Conservation (phyloP, 2,888 invertebrate species). For the Homarus gammarus region DNA sequence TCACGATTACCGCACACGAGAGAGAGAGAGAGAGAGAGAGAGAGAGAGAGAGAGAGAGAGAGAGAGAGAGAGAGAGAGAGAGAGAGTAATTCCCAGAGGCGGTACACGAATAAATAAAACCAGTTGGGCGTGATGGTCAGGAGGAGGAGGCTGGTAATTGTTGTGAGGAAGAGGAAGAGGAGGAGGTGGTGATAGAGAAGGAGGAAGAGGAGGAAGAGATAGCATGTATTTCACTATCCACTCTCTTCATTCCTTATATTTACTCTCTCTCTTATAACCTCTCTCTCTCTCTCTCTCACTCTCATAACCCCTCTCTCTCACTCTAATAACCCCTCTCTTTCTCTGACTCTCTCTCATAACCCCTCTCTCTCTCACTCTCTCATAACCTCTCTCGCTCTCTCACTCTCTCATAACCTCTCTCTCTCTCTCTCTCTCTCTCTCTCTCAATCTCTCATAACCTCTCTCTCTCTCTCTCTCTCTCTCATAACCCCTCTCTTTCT, state of each 20-base stretch:
- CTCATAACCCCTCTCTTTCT: too few species aligned
- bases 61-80: background rate
- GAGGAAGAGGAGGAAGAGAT: background rate
- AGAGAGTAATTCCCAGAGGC: background rate
- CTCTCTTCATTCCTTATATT: background rate
- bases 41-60: background rate
- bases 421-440: background rate
- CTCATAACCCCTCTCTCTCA: slow-evolving; percentile 14
- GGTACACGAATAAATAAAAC: background rate
- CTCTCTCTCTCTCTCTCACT: background rate
- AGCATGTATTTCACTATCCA: background rate
- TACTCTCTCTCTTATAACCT: background rate
- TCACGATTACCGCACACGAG: too few species aligned
- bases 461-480: too few species aligned
- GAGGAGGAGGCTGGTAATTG: too few species aligned
- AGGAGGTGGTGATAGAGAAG: background rate
- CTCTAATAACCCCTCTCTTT: too few species aligned
- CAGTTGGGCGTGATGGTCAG: too few species aligned
- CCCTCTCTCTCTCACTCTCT: slow-evolving; percentile 10
- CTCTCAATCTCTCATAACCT: too few species aligned
- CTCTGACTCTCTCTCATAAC: too few species aligned
- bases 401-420: background rate
- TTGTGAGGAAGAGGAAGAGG: too few species aligned
- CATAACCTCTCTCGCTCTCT: background rate
- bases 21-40: slow-evolving; percentile 3